These are phyloP conservation scores for Pampusana beccarii DNA, from an alignment of 2,113 vertebrate species.

Conservation along the genomic window DNA sequence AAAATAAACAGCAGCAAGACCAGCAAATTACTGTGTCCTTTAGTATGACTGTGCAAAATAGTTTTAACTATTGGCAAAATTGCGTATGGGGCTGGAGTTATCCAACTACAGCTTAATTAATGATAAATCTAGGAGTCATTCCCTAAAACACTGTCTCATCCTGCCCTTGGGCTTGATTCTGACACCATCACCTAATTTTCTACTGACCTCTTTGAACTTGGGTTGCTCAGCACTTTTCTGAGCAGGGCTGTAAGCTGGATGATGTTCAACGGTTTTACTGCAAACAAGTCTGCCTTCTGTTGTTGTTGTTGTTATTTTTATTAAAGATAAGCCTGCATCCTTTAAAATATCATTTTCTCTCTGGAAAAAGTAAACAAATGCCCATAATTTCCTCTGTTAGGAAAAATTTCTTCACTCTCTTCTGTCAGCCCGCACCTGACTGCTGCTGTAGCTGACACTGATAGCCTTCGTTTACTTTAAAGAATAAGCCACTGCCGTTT, in stretches of 20 bases:
- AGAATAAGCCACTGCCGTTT: constrained; percentile 59
- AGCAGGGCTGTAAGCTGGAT: neutral
- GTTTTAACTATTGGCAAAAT: neutral
- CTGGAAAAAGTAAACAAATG: neutral
- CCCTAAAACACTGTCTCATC: neutral
- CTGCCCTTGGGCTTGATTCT: neutral
- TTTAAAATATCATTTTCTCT: neutral
- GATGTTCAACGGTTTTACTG: neutral
- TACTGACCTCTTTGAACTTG: neutral
- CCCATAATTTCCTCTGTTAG: neutral
- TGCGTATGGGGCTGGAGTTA: neutral
- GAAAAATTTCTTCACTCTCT: constrained; percentile 11
- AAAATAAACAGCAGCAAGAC: neutral
- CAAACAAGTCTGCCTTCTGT: neutral
- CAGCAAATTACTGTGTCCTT: neutral
- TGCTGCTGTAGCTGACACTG: neutral
- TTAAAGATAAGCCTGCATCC: neutral
- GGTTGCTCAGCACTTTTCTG: neutral
- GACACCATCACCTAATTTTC: neutral
- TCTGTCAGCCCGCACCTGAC: constrained; percentile 20
- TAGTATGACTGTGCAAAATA: constrained; percentile 21
- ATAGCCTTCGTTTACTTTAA: constrained; percentile 64
- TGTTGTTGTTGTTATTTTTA: too few relatives aligned
- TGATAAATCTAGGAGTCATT: neutral
- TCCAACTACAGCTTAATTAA: neutral